phyloP scores from a whole-genome alignment of 1,140 invertebrate species.

The Microplitis demolitor region DNA sequence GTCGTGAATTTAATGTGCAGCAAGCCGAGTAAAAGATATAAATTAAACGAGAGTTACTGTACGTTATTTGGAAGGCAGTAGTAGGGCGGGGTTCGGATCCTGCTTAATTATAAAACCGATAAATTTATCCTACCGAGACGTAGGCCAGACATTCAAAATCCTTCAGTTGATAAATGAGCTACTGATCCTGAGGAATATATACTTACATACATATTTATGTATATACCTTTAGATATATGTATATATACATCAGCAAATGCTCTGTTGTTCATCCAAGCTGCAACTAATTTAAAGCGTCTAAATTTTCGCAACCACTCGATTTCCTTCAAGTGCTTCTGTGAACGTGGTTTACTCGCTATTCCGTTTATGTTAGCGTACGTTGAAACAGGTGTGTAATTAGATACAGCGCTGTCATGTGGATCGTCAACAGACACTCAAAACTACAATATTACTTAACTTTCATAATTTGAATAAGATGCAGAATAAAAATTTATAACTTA shows the following conservation, averaged over 20 bases:
- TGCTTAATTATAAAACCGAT: constrained; percentile 59
- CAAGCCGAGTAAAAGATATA: constrained; percentile 35
- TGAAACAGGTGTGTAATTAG: constrained; percentile 8
- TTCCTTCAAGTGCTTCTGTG: background rate
- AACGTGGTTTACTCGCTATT: background rate
- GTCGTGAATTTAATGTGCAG: background rate
- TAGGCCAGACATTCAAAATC: constrained; percentile 46
- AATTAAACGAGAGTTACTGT: constrained; percentile 42
- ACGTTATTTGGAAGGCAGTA: constrained; percentile 30
- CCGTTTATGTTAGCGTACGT: background rate
- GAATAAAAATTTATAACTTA: too few species aligned
- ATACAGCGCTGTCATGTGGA: constrained; percentile 6
- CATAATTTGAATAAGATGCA: background rate
- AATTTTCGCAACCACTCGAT: background rate
- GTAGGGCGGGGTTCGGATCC: constrained; percentile 3
- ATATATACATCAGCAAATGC: too few species aligned
- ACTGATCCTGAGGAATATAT: constrained; percentile 40
- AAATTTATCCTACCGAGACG: constrained; percentile 46
- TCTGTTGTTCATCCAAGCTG: background rate
- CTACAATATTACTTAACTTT: background rate
- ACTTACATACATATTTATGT: constrained; percentile 23
- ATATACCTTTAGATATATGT: too few species aligned
- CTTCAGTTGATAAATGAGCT: constrained; percentile 50
- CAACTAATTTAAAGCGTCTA: constrained; percentile 4
- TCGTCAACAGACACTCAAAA: background rate